Conservation (phyloP, 1,140 invertebrate genomes). For the Dryas iulia region DNA sequence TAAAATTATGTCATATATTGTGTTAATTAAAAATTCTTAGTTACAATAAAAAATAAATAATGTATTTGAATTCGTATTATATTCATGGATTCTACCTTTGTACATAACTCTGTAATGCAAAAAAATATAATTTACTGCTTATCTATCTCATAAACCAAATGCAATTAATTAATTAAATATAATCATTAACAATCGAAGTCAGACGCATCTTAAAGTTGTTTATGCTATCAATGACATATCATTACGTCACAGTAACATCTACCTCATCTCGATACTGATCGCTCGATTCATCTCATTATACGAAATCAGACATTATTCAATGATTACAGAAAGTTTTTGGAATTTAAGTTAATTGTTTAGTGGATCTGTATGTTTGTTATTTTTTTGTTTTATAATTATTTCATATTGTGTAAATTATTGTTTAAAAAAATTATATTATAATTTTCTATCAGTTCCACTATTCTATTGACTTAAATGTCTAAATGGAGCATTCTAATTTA, state of each 20-base stretch:
- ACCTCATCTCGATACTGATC: slow-evolving; percentile 31
- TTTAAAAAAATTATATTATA: not conserved
- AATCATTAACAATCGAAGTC: too few species aligned
- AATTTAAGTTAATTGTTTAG: not conserved
- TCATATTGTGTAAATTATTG: too few species aligned
- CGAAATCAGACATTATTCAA: not conserved
- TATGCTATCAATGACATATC: not conserved
- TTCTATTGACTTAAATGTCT: not conserved
- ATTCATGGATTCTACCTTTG: not conserved
- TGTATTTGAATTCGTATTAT: not conserved
- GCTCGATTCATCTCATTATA: slow-evolving; percentile 29
- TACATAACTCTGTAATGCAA: not conserved
- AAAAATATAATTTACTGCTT: too few species aligned
- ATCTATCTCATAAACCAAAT: too few species aligned
- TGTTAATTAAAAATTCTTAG: not conserved
- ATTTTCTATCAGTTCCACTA: not conserved
- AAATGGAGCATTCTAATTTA: too few species aligned
- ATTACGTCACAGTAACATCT: slow-evolving; percentile 30
- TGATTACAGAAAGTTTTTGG: not conserved
- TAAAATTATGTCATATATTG: too few species aligned
- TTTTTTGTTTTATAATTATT: too few species aligned
- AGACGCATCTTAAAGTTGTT: too few species aligned
- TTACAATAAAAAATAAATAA: not conserved
- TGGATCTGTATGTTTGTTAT: too few species aligned
- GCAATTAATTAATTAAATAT: too few species aligned